phyloP scores from a whole-genome alignment of 2,797 vertebrate species.

The Schizothorax lantsangensis region DNA sequence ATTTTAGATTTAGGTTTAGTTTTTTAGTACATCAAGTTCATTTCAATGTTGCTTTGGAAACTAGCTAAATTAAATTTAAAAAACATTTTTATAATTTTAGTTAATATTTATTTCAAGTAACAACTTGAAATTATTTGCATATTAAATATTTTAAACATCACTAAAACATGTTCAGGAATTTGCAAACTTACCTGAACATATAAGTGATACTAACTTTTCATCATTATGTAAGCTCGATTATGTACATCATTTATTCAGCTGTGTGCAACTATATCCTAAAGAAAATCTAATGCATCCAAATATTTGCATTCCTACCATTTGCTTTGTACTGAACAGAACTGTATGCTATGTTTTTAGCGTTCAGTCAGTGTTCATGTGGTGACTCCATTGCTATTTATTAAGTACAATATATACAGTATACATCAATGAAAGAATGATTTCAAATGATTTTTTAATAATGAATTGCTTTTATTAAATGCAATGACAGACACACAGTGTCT shows the following conservation, averaged over 20 bases:
- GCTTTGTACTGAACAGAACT: neutral
- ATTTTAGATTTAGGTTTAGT: neutral
- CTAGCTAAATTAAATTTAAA: neutral
- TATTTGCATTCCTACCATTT: neutral
- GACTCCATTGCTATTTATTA: neutral
- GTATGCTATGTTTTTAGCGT: neutral
- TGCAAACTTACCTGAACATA: neutral
- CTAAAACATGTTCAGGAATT: neutral
- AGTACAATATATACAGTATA: neutral
- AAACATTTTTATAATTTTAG: neutral
- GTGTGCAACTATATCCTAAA: neutral
- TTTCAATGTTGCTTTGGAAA: neutral
- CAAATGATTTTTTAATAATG: conserved; percentile 48
- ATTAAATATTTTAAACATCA: neutral
- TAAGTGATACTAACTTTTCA: neutral
- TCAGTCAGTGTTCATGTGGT: neutral
- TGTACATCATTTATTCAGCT: neutral
- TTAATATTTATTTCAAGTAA: neutral
- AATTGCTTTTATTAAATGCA: conserved; percentile 60
- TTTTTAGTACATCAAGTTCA: neutral
- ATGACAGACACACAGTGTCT: conserved; percentile 64
- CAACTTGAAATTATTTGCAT: neutral
- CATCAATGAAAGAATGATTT: neutral
- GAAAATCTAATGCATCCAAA: neutral
- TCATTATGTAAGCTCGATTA: neutral